Evolutionary conservation across 1,140 invertebrate genomes (phyloP).

Genomic region (Kradibia gibbosae): DNA sequence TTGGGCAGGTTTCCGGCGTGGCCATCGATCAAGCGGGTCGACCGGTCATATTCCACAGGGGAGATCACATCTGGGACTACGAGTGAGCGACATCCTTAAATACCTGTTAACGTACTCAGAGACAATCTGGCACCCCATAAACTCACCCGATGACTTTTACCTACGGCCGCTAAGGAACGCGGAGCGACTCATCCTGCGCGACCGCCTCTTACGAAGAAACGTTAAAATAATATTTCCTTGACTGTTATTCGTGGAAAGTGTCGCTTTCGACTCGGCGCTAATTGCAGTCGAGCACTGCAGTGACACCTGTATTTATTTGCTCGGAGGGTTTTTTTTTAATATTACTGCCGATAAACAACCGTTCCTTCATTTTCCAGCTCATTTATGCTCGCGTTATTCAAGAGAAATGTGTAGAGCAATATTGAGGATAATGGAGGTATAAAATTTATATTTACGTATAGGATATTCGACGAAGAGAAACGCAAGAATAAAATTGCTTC

Average conservation of each 20-base stretch:
- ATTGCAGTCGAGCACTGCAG: background rate
- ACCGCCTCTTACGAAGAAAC: too few species aligned
- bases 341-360: background rate
- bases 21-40: slow-evolving; percentile 85
- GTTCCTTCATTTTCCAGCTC: background rate
- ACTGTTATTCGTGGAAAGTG: too few species aligned
- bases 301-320: background rate
- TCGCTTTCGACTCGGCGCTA: background rate
- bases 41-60: slow-evolving; percentile 91
- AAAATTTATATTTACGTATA: background rate
- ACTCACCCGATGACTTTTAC: too few species aligned
- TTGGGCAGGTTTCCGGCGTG: slow-evolving; percentile 90
- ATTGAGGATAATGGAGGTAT: background rate
- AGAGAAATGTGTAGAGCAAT: background rate
- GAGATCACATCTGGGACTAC: slow-evolving; percentile 85
- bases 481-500: background rate
- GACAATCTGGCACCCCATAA: too few species aligned
- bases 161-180: too few species aligned
- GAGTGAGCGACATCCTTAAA: slow-evolving; percentile 75
- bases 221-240: too few species aligned
- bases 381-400: background rate
- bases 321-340: background rate
- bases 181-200: too few species aligned
- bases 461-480: background rate
- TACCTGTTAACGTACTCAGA: background rate